Conservation (phyloP, 1,140 invertebrate genomes). For the Lepidurus couesii region DNA sequence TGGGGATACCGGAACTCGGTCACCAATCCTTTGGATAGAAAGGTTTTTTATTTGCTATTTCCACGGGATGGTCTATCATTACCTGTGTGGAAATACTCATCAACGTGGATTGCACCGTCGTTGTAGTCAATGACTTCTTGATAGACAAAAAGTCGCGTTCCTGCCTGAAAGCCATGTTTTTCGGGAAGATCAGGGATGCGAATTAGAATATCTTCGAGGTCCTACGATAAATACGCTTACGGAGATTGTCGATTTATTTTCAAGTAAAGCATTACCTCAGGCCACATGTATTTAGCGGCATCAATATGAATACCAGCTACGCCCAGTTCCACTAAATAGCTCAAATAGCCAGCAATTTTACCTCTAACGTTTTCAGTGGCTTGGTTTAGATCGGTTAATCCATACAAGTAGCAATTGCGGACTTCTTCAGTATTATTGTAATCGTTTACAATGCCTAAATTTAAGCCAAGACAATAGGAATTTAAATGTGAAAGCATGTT, state of each 20-base stretch:
- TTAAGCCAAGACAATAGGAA: neutral
- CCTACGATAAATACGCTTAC: conserved; percentile 41
- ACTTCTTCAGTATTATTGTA: conserved; percentile 32
- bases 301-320: conserved; percentile 62
- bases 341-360: conserved; percentile 63
- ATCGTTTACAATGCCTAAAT: conserved; percentile 46
- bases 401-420: conserved; percentile 65
- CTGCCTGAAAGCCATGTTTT: conserved; percentile 41
- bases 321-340: conserved; percentile 63
- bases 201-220: conserved; percentile 44
- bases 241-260: neutral
- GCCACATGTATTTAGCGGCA: conserved; percentile 57
- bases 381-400: conserved; percentile 68
- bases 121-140: conserved; percentile 55
- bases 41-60: neutral
- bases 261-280: conserved; percentile 40
- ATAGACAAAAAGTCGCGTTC: conserved; percentile 45
- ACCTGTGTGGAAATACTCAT: conserved; percentile 35
- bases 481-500: neutral
- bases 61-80: conserved; percentile 42
- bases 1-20: conserved; percentile 63
- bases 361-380: conserved; percentile 57
- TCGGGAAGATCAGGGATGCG: conserved; percentile 42
- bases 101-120: conserved; percentile 35
- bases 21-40: conserved; percentile 44